Evolutionary conservation across 1,140 invertebrate species (phyloP), one percentile per base, ranked within the genome.

Genomic region (Bombus breviceps): DNA sequence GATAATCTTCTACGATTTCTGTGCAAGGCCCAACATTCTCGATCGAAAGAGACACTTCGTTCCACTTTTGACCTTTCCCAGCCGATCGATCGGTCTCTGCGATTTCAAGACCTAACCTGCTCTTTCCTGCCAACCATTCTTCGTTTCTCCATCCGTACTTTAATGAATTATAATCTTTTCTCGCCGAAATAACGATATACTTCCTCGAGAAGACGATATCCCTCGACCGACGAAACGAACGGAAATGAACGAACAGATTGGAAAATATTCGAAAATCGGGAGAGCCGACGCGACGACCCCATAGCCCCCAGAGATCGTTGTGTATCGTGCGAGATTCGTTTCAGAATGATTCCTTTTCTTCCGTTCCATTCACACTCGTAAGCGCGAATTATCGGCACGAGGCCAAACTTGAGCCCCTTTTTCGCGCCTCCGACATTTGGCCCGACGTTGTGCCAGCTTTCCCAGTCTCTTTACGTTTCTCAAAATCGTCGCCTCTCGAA

Each of bases 311-410:
- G 22, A 66, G 37, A n/a, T n/a, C 64, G 62, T 68, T 25, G 32
- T 41, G 81, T 32, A 59, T 69, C 34, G 81, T 59, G 57, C 39
- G 73, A 69, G 34, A 28, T 32, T 37, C 73, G 62, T 83, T 68
- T 28, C 72, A 47, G 59, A 15, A 28, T 28, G 22, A 39, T 53
- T 28, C 28, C 13, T 68, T 41, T 62, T 22, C 32, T 34, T 83
- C 37, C 73, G 41, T 53, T 53, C 1, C 47, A 22, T 53, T 53
- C 18, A 18, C 47, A 53, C 73, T 39, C 28, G 22, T n/a, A 12
- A 76, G 13, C 73, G 43, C 47, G 72, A 66, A 83, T 83, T 83
- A 78, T 83, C 81, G 74, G 74, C 32, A 47, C 37, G n/a, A 25
- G 12, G n/a, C 41, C 32, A 57, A 77, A 68, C 5, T 78, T 59